Conservation (phyloP, 2,113 vertebrate genomes). For the Tupaia chinensis region DNA sequence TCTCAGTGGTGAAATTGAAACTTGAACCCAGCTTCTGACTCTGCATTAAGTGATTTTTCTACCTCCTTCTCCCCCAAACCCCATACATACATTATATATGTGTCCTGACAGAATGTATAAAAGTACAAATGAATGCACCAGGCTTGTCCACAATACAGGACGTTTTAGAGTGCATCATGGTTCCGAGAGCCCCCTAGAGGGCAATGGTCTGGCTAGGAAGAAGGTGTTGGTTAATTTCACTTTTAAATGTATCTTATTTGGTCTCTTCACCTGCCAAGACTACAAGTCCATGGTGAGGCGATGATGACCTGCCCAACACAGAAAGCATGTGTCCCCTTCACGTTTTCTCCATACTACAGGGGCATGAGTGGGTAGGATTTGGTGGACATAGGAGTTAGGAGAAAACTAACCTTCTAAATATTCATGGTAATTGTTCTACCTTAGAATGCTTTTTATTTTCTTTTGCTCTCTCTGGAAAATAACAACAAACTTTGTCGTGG, state of each 20-base stretch:
- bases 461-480: conserved; percentile 33
- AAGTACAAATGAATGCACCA: background rate
- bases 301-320: background rate
- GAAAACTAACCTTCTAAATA: background rate
- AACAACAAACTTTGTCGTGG: background rate
- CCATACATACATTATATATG: too few species aligned
- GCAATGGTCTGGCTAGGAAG: background rate
- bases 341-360: background rate
- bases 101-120: background rate
- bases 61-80: too few species aligned
- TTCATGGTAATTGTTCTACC: conserved; percentile 14
- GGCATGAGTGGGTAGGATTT: background rate
- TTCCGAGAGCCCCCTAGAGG: background rate
- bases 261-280: background rate
- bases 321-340: background rate
- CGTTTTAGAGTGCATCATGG: background rate
- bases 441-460: background rate
- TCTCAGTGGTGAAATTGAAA: background rate
- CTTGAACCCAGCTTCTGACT: background rate
- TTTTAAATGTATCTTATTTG: background rate
- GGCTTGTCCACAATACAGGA: too few species aligned
- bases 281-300: background rate
- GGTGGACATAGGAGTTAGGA: background rate
- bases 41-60: background rate
- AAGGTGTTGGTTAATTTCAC: background rate